phyloP scores from a whole-genome alignment of 2,888 invertebrate genomes.

The Pterostichus niger region DNA sequence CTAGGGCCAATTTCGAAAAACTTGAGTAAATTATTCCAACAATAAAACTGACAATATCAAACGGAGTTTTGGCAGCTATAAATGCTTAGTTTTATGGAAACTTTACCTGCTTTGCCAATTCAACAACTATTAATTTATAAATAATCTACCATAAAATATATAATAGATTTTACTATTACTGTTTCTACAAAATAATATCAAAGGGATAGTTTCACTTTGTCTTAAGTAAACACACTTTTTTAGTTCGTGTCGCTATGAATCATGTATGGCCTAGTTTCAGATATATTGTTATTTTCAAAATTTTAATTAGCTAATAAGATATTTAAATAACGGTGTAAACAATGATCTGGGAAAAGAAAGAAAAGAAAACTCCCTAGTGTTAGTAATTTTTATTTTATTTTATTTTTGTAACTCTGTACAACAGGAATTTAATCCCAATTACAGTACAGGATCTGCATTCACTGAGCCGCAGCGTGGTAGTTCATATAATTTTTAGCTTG shows the following conservation, averaged over 20 bases:
- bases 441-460: too few relatives aligned
- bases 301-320: too few relatives aligned
- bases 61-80: conserved; percentile 26
- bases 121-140: conserved; percentile 44
- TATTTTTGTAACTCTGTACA: too few relatives aligned
- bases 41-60: conserved; percentile 54
- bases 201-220: not conserved
- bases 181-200: not conserved
- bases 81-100: conserved; percentile 23
- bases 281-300: too few relatives aligned
- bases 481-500: too few relatives aligned
- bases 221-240: not conserved
- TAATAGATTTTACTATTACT: not conserved
- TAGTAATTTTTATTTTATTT: too few relatives aligned
- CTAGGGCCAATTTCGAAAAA: conserved; percentile 49
- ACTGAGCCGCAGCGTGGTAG: too few relatives aligned
- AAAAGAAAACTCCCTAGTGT: too few relatives aligned
- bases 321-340: too few relatives aligned
- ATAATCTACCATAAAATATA: conserved; percentile 29
- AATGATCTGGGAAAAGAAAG: too few relatives aligned
- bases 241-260: not conserved
- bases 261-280: too few relatives aligned
- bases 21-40: conserved; percentile 37
- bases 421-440: too few relatives aligned
- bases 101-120: conserved; percentile 38